Evolutionary conservation across 2,797 vertebrate genomes (phyloP), one percentile per base, ranked within the genome.

Genomic region (Oreortyx pictus): DNA sequence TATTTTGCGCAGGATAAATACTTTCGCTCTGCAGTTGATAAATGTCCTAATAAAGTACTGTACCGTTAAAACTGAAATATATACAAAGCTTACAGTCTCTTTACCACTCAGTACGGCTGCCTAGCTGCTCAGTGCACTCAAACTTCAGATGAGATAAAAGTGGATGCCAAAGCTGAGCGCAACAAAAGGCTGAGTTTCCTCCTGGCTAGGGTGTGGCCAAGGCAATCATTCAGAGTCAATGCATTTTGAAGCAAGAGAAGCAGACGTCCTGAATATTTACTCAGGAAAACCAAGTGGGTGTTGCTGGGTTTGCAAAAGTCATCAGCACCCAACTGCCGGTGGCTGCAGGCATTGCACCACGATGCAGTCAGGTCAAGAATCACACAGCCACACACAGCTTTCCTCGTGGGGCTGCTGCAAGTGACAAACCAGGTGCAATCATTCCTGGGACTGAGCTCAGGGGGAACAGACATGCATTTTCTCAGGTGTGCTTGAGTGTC

Each of bases 371-470:
- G 31, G 17, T 18, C 47, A 17, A 18, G 46, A 13, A 6, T 39
- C 6, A 20, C 43, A 24, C 33, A 27, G 11, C 8, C 18, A 37
- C 65, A 50, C n/a, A 7, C n/a, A 64, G 47, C 56, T 24, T 4
- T 41, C 57, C 27, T 11, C 20, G 12, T 11, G 11, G 35, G 27
- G 29, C 44, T n/a, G 33, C 20, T 20, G 23, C 29, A 14, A 47
- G 33, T 7, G 35, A n/a, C 4, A 9, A 66, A 46, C 43, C 44
- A 65, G 41, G 41, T 24, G 41, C 62, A 24, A 62, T 15, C 0
- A 1, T 8, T 24, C n/a, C 4, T 2, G 35, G 19, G 2, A 9
- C 29, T 2, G 0, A 10, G 27, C 17, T 35, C 44, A 16, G 39
- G 24, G 73, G 7, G 8, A 12, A 54, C 50, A 12, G 2, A 3